Evolutionary conservation across 2,888 invertebrate species (phyloP).

Genomic region (Tortricodes alternella): DNA sequence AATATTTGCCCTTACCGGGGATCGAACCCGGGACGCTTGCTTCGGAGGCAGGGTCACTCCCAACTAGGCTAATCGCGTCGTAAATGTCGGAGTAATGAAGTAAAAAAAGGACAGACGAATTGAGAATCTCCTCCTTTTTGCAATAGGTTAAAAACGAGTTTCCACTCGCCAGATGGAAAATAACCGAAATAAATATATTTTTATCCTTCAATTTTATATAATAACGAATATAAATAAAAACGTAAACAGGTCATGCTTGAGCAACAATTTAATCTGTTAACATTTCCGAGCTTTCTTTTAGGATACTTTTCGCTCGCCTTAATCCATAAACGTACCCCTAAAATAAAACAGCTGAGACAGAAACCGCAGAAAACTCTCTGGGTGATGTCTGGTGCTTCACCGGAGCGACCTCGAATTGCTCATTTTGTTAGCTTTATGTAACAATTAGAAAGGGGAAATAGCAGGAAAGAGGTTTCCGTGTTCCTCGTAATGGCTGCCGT

Average conservation of each 20-base stretch:
- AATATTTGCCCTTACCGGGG: too few species aligned
- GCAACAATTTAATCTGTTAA: constrained; percentile 6
- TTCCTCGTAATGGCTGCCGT: constrained; percentile 55
- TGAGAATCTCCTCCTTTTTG: too few species aligned
- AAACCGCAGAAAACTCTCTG: constrained; percentile 28
- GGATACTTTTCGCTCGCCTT: constrained; percentile 14
- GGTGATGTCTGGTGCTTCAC: constrained; percentile 40
- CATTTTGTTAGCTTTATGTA: constrained; percentile 70
- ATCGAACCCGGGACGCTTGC: too few species aligned
- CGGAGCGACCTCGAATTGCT: constrained; percentile 48
- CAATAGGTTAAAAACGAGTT: too few species aligned
- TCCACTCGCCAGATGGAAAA: too few species aligned
- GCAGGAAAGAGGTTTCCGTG: constrained; percentile 57
- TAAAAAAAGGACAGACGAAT: too few species aligned
- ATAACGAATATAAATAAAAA: too few species aligned
- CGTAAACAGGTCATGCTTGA: not conserved
- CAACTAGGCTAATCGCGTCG: too few species aligned
- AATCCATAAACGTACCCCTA: constrained; percentile 24
- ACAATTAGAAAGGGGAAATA: constrained; percentile 66
- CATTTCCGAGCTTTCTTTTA: constrained; percentile 11
- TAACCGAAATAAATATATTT: too few species aligned
- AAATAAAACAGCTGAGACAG: constrained; percentile 30
- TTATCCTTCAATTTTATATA: too few species aligned
- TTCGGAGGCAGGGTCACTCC: too few species aligned
- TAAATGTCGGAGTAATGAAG: too few species aligned